These are phyloP conservation scores for Ceriagrion tenellum DNA, from an alignment of 2,888 invertebrate species.

Conservation along the genomic window DNA sequence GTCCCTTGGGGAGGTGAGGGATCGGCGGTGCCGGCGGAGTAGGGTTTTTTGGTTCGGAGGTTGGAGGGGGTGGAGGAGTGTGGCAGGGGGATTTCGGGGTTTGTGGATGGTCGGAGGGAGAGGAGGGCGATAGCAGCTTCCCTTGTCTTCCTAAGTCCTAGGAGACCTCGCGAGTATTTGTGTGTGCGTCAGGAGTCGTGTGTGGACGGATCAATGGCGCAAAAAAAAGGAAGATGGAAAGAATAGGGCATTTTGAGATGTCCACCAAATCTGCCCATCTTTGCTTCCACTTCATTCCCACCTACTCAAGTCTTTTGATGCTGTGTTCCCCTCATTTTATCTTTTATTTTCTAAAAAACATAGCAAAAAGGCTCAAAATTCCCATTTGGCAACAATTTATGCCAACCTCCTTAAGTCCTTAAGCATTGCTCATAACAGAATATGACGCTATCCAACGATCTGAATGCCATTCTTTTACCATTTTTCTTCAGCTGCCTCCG, in stretches of 20 bases:
- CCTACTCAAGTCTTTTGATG: not conserved
- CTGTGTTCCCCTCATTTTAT: not conserved
- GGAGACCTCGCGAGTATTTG: not conserved
- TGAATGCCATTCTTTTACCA: no score
- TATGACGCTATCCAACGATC: no score
- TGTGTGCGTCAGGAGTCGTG: no score
- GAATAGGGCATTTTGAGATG: not conserved
- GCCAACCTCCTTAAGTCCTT: no score
- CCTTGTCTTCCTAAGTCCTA: constrained; percentile 1
- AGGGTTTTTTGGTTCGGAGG: not conserved
- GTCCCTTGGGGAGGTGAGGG: not conserved
- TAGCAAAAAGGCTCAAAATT: no score
- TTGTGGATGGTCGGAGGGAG: no score
- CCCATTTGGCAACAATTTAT: no score
- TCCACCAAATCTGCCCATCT: not conserved
- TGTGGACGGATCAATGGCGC: not conserved
- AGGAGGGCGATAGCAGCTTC: not conserved
- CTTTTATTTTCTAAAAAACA: not conserved
- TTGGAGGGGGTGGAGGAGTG: no score
- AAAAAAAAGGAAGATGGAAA: not conserved
- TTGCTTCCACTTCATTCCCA: no score
- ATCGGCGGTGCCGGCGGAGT: not conserved
- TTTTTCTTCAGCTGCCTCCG: no score
- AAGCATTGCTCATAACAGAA: no score
- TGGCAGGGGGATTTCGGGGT: no score